Percentiles rank a stretch among this genome's conserved stretches.
Conservation (phyloP, 2,888 invertebrate genomes). For the Euphydryas editha region DNA sequence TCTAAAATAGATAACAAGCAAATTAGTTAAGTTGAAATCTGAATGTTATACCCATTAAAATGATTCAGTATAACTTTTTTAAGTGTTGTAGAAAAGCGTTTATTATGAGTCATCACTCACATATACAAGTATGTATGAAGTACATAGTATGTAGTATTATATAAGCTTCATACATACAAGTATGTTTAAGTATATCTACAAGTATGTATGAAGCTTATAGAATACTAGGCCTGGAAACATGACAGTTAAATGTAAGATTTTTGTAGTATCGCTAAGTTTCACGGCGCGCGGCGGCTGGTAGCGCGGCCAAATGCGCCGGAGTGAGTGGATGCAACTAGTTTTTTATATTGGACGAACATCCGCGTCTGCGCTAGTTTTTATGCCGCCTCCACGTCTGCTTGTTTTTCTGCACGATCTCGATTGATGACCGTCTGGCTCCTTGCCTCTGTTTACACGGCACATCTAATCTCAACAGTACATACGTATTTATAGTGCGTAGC, state of each 20-base stretch:
- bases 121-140: too few species aligned
- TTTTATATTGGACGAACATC: slow-evolving; percentile 64
- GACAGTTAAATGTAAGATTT: slow-evolving; percentile 9
- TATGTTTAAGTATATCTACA: neutral
- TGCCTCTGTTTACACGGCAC: slow-evolving; percentile 57
- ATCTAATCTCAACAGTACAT: slow-evolving; percentile 45
- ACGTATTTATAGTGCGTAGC: slow-evolving; percentile 55
- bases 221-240: slow-evolving; percentile 1
- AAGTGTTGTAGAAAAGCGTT: too few species aligned
- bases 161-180: too few species aligned
- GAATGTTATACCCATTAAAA: too few species aligned
- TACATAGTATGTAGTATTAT: too few species aligned
- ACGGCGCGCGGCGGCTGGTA: slow-evolving; percentile 8
- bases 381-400: slow-evolving; percentile 55
- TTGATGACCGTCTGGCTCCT: slow-evolving; percentile 66
- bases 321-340: slow-evolving; percentile 66
- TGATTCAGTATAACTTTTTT: too few species aligned
- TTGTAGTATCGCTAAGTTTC: slow-evolving; percentile 4
- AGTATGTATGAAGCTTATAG: neutral
- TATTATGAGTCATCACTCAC: too few species aligned
- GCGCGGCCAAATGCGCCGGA: slow-evolving; percentile 39
- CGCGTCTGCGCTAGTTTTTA: slow-evolving; percentile 74
- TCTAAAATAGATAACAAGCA: neutral
- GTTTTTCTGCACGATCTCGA: slow-evolving; percentile 69
- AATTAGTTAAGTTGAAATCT: too few species aligned